Evolutionary conservation across 2,113 vertebrate species (phyloP).

Genomic region (Cyanoramphus novaezelandiae): DNA sequence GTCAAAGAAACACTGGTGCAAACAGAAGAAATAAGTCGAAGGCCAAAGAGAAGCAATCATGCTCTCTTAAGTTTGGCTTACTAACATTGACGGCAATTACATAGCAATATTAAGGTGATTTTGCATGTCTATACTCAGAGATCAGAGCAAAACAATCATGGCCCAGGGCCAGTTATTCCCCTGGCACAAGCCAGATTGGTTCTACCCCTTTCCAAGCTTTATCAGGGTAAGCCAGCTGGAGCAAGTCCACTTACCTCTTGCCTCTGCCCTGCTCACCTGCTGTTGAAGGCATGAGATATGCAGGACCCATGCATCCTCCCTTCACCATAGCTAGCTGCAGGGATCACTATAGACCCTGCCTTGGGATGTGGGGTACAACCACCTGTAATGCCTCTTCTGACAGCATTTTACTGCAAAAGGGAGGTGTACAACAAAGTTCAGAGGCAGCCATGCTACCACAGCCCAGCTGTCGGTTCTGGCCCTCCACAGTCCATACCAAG

Average conservation of each 20-base stretch:
- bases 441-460: not conserved
- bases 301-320: fast-evolving
- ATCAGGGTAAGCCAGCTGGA: not conserved
- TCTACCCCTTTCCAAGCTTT: not conserved
- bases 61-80: not conserved
- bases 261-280: not conserved
- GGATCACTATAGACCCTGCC: not conserved
- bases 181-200: not conserved
- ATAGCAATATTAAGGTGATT: not conserved
- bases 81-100: not conserved
- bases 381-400: not conserved
- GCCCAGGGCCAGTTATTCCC: not conserved
- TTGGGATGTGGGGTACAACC: not conserved
- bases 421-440: not conserved
- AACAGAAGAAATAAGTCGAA: not conserved
- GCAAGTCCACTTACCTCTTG: not conserved
- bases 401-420: not conserved
- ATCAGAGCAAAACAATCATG: not conserved
- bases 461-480: not conserved
- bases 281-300: not conserved
- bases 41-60: not conserved
- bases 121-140: not conserved
- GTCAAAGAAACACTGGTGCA: not conserved
- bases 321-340: not conserved
- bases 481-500: not conserved